Percentiles rank a stretch among this genome's conserved stretches.
Evolutionary conservation across 2,797 vertebrate genomes (phyloP).

Genomic region (Sebastes kiyomatsui): DNA sequence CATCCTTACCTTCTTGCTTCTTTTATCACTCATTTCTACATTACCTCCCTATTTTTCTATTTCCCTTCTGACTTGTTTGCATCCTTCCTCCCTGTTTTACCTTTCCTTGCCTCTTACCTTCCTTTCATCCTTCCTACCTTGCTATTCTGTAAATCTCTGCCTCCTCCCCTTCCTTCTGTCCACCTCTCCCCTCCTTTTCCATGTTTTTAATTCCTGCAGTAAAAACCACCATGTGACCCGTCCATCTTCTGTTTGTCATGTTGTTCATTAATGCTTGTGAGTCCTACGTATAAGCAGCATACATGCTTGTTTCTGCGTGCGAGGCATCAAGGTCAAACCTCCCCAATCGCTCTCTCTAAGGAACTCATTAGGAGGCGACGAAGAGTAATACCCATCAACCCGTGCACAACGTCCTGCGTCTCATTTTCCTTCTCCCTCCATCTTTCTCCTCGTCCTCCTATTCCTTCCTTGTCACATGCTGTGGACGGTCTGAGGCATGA

Average conservation of each 20-base stretch:
- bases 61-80: background rate
- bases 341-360: slow-evolving; percentile 1
- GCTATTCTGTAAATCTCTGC: background rate
- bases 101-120: background rate
- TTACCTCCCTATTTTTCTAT: background rate
- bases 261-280: background rate
- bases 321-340: slow-evolving; percentile 26
- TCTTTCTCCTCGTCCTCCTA: background rate
- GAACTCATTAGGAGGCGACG: slow-evolving; percentile 39
- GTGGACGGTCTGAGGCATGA: slow-evolving; percentile 5
- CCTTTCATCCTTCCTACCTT: background rate
- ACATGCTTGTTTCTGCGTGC: slow-evolving; percentile 3
- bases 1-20: background rate
- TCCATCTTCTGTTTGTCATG: background rate
- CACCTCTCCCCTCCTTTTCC: background rate
- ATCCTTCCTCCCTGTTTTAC: background rate
- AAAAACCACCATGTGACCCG: background rate
- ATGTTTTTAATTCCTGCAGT: background rate
- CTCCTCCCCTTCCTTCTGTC: background rate
- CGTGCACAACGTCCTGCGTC: background rate
- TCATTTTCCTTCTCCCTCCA: slow-evolving; percentile 5
- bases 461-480: slow-evolving; percentile 21
- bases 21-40: background rate
- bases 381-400: slow-evolving; percentile 12
- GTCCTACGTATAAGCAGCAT: background rate